Conservation (phyloP, 2,888 invertebrate genomes). For the Phortica okadai region DNA sequence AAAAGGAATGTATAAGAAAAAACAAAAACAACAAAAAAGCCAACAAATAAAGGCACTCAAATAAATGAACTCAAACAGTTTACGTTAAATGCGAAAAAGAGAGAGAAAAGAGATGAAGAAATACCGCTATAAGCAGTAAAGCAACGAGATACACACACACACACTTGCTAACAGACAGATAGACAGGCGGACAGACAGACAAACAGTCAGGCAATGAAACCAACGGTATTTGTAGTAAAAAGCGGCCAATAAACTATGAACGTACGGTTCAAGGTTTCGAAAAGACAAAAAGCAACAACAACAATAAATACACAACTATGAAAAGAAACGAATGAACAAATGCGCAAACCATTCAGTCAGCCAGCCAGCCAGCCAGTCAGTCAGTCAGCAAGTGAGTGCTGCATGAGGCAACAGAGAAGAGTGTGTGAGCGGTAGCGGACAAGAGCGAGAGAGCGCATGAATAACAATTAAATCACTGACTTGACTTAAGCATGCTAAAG, state of each 20-base stretch:
- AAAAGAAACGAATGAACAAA: constrained; percentile 33
- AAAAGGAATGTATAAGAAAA: constrained; percentile 54
- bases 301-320: constrained; percentile 32
- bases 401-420: not conserved
- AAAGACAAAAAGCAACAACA: constrained; percentile 48
- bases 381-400: constrained; percentile 31
- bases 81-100: not conserved
- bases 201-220: constrained; percentile 31
- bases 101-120: constrained; percentile 44
- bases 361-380: constrained; percentile 30
- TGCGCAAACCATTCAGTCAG: constrained; percentile 24
- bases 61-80: not conserved
- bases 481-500: constrained; percentile 15
- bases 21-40: not conserved
- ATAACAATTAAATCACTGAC: constrained; percentile 65
- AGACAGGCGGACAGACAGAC: constrained; percentile 42
- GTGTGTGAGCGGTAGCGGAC: not conserved
- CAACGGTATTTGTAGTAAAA: constrained; percentile 74
- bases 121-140: constrained; percentile 26
- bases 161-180: constrained; percentile 27
- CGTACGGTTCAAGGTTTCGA: constrained; percentile 73
- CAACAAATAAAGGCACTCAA: constrained; percentile 18
- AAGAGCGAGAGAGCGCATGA: constrained; percentile 49
- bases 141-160: constrained; percentile 13
- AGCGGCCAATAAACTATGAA: constrained; percentile 73